Percentiles rank a stretch among this genome's conserved stretches.
Evolutionary conservation across 2,888 invertebrate species (phyloP).

Genomic region (Trilocha varians): DNA sequence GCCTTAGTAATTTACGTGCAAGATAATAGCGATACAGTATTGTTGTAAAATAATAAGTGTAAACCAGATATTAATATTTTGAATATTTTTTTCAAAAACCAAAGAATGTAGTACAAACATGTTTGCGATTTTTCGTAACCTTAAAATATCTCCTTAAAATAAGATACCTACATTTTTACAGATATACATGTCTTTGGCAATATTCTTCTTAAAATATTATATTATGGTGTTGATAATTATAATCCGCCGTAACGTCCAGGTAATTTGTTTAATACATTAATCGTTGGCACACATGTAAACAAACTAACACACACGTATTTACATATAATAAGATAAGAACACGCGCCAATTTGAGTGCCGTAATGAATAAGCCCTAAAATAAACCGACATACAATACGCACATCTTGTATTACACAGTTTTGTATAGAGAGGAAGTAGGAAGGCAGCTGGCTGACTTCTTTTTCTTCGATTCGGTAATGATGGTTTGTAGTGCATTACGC

Average conservation of each 20-base stretch:
- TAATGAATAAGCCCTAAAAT: conserved; percentile 67
- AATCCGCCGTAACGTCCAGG: too few relatives aligned
- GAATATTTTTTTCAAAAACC: too few relatives aligned
- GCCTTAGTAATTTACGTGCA: conserved; percentile 1
- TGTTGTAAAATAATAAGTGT: not conserved
- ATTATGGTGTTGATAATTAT: too few relatives aligned
- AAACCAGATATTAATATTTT: too few relatives aligned
- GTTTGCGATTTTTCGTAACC: too few relatives aligned
- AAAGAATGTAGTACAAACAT: too few relatives aligned
- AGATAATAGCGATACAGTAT: not conserved
- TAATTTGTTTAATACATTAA: not conserved
- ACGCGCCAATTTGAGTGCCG: conserved; percentile 65
- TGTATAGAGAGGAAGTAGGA: conserved; percentile 67
- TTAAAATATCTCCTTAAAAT: not conserved
- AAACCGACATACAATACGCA: conserved; percentile 49
- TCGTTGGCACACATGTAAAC: conserved; percentile 22
- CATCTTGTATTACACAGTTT: conserved; percentile 68
- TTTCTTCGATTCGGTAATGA: conserved; percentile 58
- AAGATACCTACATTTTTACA: not conserved
- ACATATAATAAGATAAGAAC: conserved; percentile 57
- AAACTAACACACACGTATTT: conserved; percentile 26
- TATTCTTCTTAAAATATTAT: too few relatives aligned
- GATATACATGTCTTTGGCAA: conserved; percentile 1
- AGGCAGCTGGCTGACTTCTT: conserved; percentile 66
- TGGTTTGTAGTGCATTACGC: conserved; percentile 61